Percentiles rank a stretch among this genome's conserved stretches.
phyloP scores from a whole-genome alignment of 92 coral and sea anemone genomes.

The Porites cylindrica region DNA sequence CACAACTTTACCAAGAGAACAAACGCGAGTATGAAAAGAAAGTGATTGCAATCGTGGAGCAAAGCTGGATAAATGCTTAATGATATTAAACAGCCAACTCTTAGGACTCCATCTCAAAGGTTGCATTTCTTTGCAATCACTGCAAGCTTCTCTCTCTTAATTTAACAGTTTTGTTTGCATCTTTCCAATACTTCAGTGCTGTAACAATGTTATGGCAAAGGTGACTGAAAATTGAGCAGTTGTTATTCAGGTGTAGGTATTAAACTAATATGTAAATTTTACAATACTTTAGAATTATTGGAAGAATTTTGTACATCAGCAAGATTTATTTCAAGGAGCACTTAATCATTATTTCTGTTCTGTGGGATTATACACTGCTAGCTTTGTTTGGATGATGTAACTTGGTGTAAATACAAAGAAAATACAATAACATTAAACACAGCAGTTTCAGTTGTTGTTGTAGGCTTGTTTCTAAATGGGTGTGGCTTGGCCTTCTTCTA shows the following conservation, averaged over 20 bases:
- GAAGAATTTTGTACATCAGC: constrained; percentile 30
- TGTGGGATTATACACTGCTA: constrained; percentile 1
- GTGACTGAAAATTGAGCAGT: constrained; percentile 16
- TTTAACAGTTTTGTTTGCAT: neutral
- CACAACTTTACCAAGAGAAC: constrained; percentile 98
- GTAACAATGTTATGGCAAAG: neutral
- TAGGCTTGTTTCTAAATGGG: neutral
- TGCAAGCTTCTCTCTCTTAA: neutral
- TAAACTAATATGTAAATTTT: constrained; percentile 36
- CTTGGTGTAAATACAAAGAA: constrained; percentile 28
- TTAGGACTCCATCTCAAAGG: neutral
- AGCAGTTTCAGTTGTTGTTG: neutral
- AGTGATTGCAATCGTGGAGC: constrained; percentile 95
- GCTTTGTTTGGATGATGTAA: constrained; percentile 15
- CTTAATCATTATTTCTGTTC: neutral
- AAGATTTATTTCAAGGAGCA: neutral
- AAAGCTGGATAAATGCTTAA: constrained; percentile 89
- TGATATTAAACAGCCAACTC: no score
- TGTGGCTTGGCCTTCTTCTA: no score
- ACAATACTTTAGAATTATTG: constrained; percentile 17
- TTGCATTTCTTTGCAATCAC: neutral
- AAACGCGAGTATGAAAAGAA: constrained; percentile 98
- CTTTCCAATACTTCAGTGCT: neutral
- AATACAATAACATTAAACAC: neutral
- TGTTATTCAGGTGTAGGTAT: constrained; percentile 35